Conservation (phyloP, 2,113 vertebrate species). For the Pteronura brasiliensis region DNA sequence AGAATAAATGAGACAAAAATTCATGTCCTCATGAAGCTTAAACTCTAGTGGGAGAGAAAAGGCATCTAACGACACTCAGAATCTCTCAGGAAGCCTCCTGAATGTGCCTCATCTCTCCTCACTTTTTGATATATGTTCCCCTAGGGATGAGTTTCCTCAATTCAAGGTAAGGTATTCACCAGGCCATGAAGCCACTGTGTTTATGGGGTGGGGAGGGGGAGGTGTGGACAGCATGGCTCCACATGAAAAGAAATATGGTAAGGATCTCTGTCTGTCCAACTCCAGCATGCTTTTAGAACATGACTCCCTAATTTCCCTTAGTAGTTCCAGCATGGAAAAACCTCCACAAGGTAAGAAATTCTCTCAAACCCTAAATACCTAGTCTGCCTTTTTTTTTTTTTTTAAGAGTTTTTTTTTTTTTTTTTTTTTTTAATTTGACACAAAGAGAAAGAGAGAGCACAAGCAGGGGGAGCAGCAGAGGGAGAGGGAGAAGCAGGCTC, state of each 20-base stretch:
- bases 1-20: conserved; percentile 6
- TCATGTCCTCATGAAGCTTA: not conserved
- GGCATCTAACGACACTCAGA: not conserved
- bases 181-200: not conserved
- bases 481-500: too few relatives aligned
- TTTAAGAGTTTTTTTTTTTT: too few relatives aligned
- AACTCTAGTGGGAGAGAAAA: not conserved
- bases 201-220: too few relatives aligned
- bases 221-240: not conserved
- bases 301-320: not conserved
- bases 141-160: not conserved
- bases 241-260: not conserved
- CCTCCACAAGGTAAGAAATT: not conserved
- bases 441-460: too few relatives aligned
- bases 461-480: too few relatives aligned
- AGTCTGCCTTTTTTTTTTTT: not conserved
- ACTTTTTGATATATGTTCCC: not conserved
- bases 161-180: not conserved
- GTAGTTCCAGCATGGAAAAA: not conserved
- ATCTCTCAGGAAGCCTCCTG: not conserved
- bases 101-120: not conserved
- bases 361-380: not conserved
- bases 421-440: too few relatives aligned
- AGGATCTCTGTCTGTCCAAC: not conserved
- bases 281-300: not conserved